Base-by-base conservation (phyloP, 2,888 invertebrate species). In the Conops quadrifasciatus region DNA sequence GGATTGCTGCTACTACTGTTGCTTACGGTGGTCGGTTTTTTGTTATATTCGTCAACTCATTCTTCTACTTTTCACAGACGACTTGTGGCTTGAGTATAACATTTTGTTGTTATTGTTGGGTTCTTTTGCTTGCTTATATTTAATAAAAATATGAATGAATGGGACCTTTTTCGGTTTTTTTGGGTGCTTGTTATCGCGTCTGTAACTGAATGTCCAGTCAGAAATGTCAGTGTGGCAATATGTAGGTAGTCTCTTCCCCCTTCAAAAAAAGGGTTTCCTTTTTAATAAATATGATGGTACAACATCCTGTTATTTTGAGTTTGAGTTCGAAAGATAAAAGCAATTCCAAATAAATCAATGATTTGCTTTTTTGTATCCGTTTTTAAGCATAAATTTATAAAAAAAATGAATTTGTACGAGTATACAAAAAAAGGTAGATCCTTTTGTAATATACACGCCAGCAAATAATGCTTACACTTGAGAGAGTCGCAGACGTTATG, bases 301-400 rank as follows among this genome's bases (percentile, higher is more conserved):
- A 47, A 67, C 30, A 70, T 43, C 51, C 68, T 66, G 56, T 60
- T 62, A n/a, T 19, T 21, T 53, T 53, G 24, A 68, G 62, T 56
- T 72, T 72, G 62, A 53, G 56, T 47, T 36, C 28, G 53, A 70
- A 68, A 75, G 75, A 75, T 75, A 75, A 75, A 75, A 73, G 75
- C 72, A 71, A 75, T 75, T 75, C 72, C 72, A 75, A 75, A 75
- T 75, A 73, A 73, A 75, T 75, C 75, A 75, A 75, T 75, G 75
- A 75, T 75, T 75, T 75, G 72, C 64, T 70, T 73, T 36, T 36
- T 72, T 71, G 73, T 71, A 71, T 56, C 58, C 71, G 68, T 67
- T 71, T 66, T 64, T 62, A 60, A 62, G 60, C 64, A 70, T 59
- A 70, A 67, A 70, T 49, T 66, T 59, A 58, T 58, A 21, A 36